Percentiles rank a stretch among this genome's conserved stretches.
Evolutionary conservation across 2,797 vertebrate species (phyloP).

Genomic region (Halcyon badia): DNA sequence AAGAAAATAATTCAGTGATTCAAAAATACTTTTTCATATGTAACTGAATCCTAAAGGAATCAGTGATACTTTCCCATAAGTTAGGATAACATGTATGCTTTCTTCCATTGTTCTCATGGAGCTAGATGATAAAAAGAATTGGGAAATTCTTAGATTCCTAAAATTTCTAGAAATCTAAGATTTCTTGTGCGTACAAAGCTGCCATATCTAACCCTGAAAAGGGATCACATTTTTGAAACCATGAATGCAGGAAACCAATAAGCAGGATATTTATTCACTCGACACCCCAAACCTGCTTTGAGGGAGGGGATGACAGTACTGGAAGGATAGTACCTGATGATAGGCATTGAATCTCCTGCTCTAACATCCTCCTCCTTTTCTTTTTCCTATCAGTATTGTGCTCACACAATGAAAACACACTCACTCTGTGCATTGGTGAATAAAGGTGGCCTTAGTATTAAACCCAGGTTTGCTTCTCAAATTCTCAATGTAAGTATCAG

Average conservation of each 20-base stretch:
- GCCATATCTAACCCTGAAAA: not conserved
- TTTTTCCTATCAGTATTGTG: not conserved
- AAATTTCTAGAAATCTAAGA: not conserved
- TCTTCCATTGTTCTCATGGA: not conserved
- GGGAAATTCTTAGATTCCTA: not conserved
- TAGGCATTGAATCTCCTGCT: not conserved
- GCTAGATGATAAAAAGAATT: not conserved
- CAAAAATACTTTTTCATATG: not conserved
- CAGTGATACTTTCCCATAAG: not conserved
- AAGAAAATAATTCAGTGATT: not conserved
- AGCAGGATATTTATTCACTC: not conserved
- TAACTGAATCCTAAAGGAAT: not conserved
- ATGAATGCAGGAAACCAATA: not conserved
- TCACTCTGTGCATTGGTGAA: not conserved
- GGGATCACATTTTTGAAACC: not conserved
- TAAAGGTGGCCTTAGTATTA: not conserved
- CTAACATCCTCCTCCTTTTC: not conserved
- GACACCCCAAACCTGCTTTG: not conserved
- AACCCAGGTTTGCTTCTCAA: not conserved
- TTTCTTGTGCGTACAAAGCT: not conserved
- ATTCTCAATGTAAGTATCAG: not conserved
- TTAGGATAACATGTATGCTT: not conserved
- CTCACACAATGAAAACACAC: not conserved
- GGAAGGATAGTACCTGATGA: not conserved
- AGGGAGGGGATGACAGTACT: not conserved